Evolutionary conservation across 1,140 invertebrate species (phyloP), one percentile per base, ranked within the genome.

Genomic region (Hetaerina americana): DNA sequence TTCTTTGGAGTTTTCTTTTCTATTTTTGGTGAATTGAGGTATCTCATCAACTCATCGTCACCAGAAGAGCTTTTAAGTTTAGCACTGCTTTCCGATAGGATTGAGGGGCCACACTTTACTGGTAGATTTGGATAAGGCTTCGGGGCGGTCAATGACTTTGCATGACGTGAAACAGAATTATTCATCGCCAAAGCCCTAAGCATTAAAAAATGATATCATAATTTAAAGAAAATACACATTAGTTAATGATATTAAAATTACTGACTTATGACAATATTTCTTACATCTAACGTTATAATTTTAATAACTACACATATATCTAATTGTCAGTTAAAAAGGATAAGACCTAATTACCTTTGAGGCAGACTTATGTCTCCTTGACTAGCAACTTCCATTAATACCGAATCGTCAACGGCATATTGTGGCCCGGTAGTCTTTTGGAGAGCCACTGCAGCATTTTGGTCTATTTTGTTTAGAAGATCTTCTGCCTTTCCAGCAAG

Each of bases 401-500:
- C 40, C 3, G 40, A 57, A 57, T 57, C 40, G 3, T n/a, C 22
- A 57, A n/a, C 15, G 15, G 15, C 22, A n/a, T 5, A 57, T n/a
- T 57, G 40, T 3, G 40, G 40, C 40, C 15, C 2, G 10, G 40
- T 81, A 0, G 83, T 80, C 74, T 82, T 87, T 78, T 79, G 83
- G 73, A 88, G 79, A 57, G 90, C 91, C 22, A 86, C 86, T 0
- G 91, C 92, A n/a, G 92, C 92, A 82, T 90, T 92, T 77, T 92
- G 84, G 77, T 95, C 93, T 29, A 95, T 86, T 82, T 92, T 92
- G 79, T 93, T 93, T 10, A 95, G 79, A 31, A 94, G 85, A 79
- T 90, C 87, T 80, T 94, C 93, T 31, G 92, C 92, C 79, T 90
- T 92, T 27, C 89, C 92, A 72, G 92, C 92, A 57, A 94, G 83